Base-by-base conservation (phyloP, 2,797 vertebrate genomes). In the Poecilia picta region DNA sequence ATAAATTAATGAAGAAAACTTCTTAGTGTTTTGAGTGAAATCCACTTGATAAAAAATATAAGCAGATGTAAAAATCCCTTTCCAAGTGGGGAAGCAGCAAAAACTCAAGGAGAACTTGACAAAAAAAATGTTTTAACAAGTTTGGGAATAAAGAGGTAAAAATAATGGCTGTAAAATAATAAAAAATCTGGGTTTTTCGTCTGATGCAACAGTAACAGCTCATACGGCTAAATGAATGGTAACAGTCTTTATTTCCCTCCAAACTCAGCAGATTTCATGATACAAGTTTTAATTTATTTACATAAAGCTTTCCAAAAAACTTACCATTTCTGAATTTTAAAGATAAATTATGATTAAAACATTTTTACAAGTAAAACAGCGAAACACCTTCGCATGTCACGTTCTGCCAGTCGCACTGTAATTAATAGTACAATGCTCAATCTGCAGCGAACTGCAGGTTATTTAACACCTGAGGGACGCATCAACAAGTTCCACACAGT, bases 391-490 rank as follows among this genome's bases (percentile, higher is more conserved):
- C 7, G 47, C 12, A 28, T 36, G 71, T 72, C 18, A 46, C 16
- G 62, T 0, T 7, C 82, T 68, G 71, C 16, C 49, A 28, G 25
- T 25, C 49, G 79, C 55, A 70, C 59, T n/a, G 20, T 72, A 78
- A 88, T 82, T 87, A 81, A 78, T 51, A 55, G 73, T 72, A 36
- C 18, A 45, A 70, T 70, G 41, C 23, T n/a, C 25, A 70, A 70
- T 70, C 66, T 70, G 25, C 66, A 45, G 25, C 62, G 71, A 86
- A 81, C 77, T 46, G 59, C 7, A 20, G 73, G 66, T 64, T 72
- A 76, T 76, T 76, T 71, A 83, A 81, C 39, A 80, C 82, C 87
- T 87, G 85, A 75, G 75, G 85, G 79, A 68, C 68, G n/a, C 28
- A 84, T 79, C 41, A 77, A 75, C 66, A 41, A 76, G 64, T 55